phyloP scores from a whole-genome alignment of 2,113 vertebrate genomes.

The Balaeniceps rex region DNA sequence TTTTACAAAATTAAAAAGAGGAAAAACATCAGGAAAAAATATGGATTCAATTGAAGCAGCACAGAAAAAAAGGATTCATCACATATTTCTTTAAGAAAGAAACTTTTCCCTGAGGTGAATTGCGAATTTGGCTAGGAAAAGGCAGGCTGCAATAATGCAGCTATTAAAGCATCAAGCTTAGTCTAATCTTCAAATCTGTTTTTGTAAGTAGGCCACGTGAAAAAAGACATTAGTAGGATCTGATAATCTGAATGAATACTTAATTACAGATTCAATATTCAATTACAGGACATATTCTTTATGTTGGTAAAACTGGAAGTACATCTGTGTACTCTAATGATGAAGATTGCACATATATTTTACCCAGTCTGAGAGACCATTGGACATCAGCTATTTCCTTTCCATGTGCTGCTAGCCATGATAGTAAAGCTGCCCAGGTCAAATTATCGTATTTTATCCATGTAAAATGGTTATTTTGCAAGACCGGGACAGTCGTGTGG shows the following conservation, averaged over 20 bases:
- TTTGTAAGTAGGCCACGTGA: not conserved
- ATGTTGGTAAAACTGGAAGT: not conserved
- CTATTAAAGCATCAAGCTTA: not conserved
- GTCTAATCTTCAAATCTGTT: not conserved
- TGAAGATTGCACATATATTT: not conserved
- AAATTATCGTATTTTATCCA: not conserved
- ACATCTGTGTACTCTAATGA: not conserved
- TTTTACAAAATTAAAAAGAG: not conserved
- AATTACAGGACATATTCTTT: not conserved
- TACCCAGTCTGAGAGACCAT: not conserved
- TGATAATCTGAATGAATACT: not conserved
- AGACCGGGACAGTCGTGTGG: not conserved
- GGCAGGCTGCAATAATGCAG: not conserved
- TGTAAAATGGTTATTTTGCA: not conserved
- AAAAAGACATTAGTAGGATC: not conserved
- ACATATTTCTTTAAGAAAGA: not conserved
- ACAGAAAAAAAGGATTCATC: not conserved
- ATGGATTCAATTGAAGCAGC: not conserved
- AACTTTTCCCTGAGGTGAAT: not conserved
- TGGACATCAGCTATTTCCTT: not conserved
- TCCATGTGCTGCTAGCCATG: not conserved
- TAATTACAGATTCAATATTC: not conserved
- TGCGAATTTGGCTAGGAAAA: not conserved
- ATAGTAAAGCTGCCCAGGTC: not conserved
- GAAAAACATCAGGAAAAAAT: not conserved